These are phyloP conservation scores for Notechis scutatus DNA, from an alignment of 2,113 vertebrate species.

Conservation along the genomic window DNA sequence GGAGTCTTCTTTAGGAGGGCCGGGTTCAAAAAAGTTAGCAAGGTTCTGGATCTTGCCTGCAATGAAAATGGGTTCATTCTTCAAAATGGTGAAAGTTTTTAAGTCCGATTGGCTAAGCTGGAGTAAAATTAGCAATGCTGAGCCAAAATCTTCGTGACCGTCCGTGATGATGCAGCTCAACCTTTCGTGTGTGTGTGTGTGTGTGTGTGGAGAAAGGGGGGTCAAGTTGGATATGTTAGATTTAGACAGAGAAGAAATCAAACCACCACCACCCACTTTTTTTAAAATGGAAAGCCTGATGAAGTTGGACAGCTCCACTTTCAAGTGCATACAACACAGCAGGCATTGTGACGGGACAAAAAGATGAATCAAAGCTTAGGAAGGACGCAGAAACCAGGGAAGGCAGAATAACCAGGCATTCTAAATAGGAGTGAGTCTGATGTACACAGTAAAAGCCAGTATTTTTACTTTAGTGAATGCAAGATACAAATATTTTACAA, in stretches of 20 bases:
- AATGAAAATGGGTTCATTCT: neutral
- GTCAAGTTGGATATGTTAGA: neutral
- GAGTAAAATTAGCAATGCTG: neutral
- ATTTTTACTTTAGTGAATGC: conserved; percentile 97
- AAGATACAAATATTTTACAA: conserved; percentile 98
- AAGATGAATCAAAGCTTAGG: neutral
- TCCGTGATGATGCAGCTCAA: neutral
- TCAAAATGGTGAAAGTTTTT: neutral
- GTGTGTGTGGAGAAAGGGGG: neutral
- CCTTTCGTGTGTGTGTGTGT: too few species aligned
- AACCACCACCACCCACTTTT: too few species aligned
- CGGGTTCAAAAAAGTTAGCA: neutral
- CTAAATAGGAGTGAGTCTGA: conserved; percentile 78
- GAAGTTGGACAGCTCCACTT: neutral
- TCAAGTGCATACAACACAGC: neutral
- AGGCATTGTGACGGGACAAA: neutral
- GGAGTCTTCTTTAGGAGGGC: neutral
- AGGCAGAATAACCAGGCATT: rapidly evolving
- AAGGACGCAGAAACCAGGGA: rapidly evolving
- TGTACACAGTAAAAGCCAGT: conserved; percentile 95
- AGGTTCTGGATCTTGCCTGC: neutral
- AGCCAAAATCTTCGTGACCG: neutral
- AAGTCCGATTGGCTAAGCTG: neutral
- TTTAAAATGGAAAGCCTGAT: neutral
- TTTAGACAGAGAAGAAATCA: neutral